Evolutionary conservation across 35 echinoderm and acorn worm genomes (phyloP).

Genomic region (Heliocidaris erythrogramma): DNA sequence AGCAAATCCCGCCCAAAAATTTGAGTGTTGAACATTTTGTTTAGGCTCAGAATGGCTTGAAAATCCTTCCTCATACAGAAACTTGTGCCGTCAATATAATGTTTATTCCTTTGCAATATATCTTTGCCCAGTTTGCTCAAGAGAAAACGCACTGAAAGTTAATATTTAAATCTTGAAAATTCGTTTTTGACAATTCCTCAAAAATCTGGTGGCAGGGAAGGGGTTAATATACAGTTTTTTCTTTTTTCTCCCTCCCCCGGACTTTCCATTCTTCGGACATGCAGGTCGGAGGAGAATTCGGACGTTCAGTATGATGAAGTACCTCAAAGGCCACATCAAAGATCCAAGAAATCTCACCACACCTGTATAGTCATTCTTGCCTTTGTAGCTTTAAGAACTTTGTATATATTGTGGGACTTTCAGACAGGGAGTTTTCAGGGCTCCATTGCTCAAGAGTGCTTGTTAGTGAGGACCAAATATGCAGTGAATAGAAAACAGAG

Average conservation of each 20-base stretch:
- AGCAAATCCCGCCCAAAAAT: no score
- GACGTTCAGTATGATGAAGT: slow-evolving; percentile 91
- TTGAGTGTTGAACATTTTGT: no score
- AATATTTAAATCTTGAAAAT: no score
- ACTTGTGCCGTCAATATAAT: no score
- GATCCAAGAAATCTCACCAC: slow-evolving; percentile 67
- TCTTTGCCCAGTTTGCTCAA: no score
- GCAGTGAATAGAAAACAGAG: neutral
- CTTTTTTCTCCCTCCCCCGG: neutral
- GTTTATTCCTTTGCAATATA: no score
- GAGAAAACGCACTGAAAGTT: no score
- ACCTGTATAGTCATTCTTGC: slow-evolving; percentile 7
- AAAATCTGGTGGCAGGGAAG: no score
- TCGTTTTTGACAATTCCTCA: no score
- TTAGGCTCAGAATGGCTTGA: no score
- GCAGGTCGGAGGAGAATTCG: slow-evolving; percentile 75
- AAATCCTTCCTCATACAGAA: no score
- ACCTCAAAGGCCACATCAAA: slow-evolving; percentile 80
- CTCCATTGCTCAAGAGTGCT: neutral
- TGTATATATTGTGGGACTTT: neutral
- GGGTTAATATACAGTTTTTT: no score
- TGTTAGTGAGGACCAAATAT: neutral
- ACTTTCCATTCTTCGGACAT: neutral
- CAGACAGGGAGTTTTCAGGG: neutral
- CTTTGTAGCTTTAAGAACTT: neutral